These are phyloP conservation scores for Spodoptera litura DNA, from an alignment of 1,140 invertebrate genomes.

Conservation along the genomic window DNA sequence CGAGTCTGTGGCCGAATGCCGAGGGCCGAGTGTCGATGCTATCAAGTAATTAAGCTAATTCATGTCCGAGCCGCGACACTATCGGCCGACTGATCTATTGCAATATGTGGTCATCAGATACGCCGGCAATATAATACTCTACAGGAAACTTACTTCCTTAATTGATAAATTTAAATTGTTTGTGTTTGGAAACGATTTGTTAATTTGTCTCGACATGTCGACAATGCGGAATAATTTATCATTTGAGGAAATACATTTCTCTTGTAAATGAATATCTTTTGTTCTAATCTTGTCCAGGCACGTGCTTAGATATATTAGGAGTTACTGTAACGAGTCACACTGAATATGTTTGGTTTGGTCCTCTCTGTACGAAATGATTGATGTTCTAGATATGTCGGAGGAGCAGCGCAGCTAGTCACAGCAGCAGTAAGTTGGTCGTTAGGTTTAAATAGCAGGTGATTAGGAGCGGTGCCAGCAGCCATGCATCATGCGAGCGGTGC, in stretches of 20 bases:
- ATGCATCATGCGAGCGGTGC: background rate
- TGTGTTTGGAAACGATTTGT: constrained; percentile 2
- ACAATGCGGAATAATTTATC: too few relatives aligned
- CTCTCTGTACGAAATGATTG: too few relatives aligned
- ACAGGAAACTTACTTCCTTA: background rate
- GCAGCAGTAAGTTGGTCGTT: background rate
- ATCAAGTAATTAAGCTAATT: constrained; percentile 18
- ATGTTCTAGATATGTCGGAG: too few relatives aligned
- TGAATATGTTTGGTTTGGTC: too few relatives aligned
- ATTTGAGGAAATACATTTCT: too few relatives aligned
- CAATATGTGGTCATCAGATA: background rate
- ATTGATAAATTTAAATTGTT: background rate
- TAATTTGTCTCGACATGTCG: background rate
- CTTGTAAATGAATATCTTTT: too few relatives aligned
- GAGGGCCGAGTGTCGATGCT: background rate
- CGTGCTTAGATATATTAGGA: too few relatives aligned
- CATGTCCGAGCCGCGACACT: background rate
- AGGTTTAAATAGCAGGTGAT: constrained; percentile 9
- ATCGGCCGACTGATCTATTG: constrained; percentile 5
- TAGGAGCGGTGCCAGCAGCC: constrained; percentile 15
- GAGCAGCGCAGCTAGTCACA: background rate
- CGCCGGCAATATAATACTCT: background rate
- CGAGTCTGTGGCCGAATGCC: background rate
- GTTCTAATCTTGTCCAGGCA: too few relatives aligned
- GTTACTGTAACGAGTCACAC: too few relatives aligned